Evolutionary conservation across 2,113 vertebrate genomes (phyloP), one percentile per base, ranked within the genome.

Genomic region (Poeciliopsis turrubarensis): DNA sequence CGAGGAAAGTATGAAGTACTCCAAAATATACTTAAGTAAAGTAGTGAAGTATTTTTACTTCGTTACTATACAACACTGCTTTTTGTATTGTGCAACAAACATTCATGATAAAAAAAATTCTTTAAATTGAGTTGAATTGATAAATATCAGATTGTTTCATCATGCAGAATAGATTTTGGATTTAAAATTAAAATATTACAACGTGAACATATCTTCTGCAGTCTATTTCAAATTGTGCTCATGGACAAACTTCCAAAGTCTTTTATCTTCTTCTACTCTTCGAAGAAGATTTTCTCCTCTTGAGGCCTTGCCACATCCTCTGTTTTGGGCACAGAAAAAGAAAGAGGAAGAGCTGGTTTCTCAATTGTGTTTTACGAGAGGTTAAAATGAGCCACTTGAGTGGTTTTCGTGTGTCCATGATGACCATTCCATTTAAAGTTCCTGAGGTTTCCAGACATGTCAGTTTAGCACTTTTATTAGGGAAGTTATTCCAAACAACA

Each of bases 301-400:
- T 93, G 83, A 90, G 90, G 70, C 82, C 69, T 70, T 51, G 80
- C 90, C 92, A 93, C 93, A 94, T 92, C 89, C 92, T 94, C 71
- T 10, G 51, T 75, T 77, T 85, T 8, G 29, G 84, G 73, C 60
- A 64, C 77, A 79, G 81, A 90, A 86, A 89, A 88, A 84, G 79
- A 92, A 91, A 92, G 89, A 89, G 78, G 89, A 92, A 89, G 91
- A 94, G 91, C 90, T 88, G 81, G 88, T 95, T 92, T 92, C 86
- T 83, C 87, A 90, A 87, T 92, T 78, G 86, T 89, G 86, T 91
- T 94, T 94, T 91, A 93, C 83, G 89, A 87, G 90, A 44, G 87
- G 86, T 91, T 88, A 78, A 47, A 91, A 91, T 92, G 69, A 79
- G 89, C 92, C 89, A 89, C 89, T 92, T 89, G 81, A 92, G 90